phyloP scores from a whole-genome alignment of 1,140 invertebrate species.

The Penaeus vannamei region DNA sequence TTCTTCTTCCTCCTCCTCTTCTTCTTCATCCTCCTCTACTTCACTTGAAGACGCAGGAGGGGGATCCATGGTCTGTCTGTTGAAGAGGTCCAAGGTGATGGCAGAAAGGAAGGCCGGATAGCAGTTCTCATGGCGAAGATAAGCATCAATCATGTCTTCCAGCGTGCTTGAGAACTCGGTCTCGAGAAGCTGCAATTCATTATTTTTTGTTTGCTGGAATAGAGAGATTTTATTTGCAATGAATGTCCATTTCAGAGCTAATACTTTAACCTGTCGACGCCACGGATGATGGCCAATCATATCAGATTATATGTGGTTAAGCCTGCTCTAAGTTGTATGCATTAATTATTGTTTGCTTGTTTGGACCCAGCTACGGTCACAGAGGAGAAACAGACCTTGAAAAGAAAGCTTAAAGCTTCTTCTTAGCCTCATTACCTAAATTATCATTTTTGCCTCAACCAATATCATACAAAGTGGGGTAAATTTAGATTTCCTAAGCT shows the following conservation, averaged over 20 bases:
- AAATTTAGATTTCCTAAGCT: no score
- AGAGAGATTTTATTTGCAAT: neutral
- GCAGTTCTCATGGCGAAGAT: slow-evolving; percentile 84
- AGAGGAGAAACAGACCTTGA: no score
- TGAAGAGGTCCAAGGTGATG: slow-evolving; percentile 85
- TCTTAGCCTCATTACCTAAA: no score
- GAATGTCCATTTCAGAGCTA: neutral
- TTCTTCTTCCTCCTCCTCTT: slow-evolving; percentile 44
- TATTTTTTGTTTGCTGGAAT: slow-evolving; percentile 75
- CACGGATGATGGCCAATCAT: neutral
- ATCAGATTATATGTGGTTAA: neutral
- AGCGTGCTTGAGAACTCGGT: slow-evolving; percentile 85
- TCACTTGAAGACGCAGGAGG: slow-evolving; percentile 70
- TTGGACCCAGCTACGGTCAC: no score
- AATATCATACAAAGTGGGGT: no score
- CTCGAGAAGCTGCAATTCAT: slow-evolving; percentile 84
- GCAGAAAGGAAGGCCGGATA: slow-evolving; percentile 89
- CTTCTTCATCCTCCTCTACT: slow-evolving; percentile 59
- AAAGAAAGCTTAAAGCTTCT: no score
- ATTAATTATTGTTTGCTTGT: no score
- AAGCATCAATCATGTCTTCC: slow-evolving; percentile 80
- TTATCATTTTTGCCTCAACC: no score
- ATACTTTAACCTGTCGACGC: neutral
- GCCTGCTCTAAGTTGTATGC: no score
- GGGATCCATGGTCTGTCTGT: slow-evolving; percentile 75